phyloP scores from a whole-genome alignment of 2,797 vertebrate species.

The Psittacula echo region DNA sequence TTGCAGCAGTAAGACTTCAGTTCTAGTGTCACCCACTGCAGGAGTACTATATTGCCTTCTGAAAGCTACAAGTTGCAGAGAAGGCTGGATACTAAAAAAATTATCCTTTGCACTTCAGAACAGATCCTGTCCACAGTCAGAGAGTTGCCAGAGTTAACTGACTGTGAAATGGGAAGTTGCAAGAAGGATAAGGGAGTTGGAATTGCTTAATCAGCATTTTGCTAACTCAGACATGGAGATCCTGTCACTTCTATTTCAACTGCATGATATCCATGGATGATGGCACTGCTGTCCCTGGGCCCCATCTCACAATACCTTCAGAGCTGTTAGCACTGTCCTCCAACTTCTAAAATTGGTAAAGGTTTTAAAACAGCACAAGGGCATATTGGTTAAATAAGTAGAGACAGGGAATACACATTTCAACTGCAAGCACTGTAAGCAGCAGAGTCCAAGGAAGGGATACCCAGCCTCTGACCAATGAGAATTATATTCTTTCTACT shows the following conservation, averaged over 20 bases:
- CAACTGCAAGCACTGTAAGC: background rate
- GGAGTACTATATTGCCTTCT: background rate
- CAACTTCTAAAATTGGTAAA: background rate
- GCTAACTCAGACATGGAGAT: constrained; percentile 1
- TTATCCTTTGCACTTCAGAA: background rate
- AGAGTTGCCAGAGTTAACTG: background rate
- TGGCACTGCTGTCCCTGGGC: background rate
- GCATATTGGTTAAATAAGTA: background rate
- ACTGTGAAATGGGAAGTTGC: constrained; percentile 51
- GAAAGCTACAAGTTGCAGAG: background rate
- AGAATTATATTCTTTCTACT: background rate
- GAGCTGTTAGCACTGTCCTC: background rate
- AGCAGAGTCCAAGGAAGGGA: background rate
- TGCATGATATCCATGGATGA: background rate
- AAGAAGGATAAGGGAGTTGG: background rate
- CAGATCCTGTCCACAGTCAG: background rate
- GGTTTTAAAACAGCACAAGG: background rate
- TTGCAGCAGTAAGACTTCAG: background rate
- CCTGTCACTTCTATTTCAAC: background rate
- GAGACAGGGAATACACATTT: background rate
- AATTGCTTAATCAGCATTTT: constrained; percentile 43
- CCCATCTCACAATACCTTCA: background rate
- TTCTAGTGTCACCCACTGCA: background rate
- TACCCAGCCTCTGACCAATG: fast-evolving
- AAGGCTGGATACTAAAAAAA: background rate